A percentile compares a stretch with the other conserved stretches of the same genome.
phyloP scores from a whole-genome alignment of 2,113 vertebrate genomes.

The Oncorhynchus gorbuscha region DNA sequence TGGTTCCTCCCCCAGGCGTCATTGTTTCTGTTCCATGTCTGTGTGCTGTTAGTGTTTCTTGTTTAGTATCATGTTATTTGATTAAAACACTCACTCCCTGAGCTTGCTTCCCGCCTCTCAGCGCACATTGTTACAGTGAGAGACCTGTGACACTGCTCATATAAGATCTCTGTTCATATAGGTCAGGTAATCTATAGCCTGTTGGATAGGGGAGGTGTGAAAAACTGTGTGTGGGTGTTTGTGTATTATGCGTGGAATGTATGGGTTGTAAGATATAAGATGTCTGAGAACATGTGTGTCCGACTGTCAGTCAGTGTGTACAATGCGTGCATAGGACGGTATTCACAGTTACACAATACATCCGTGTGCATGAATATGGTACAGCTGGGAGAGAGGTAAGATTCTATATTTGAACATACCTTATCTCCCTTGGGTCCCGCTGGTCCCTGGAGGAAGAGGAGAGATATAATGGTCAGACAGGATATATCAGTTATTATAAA shows the following conservation, averaged over 20 bases:
- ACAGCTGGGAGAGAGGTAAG: constrained; percentile 18
- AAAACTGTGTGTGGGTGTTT: too few species aligned
- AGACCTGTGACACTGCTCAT: neutral
- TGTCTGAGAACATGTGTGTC: constrained; percentile 22
- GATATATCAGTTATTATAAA: constrained; percentile 27
- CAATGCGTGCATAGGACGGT: neutral
- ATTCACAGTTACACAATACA: too few species aligned
- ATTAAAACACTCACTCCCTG: too few species aligned
- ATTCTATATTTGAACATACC: constrained; percentile 70
- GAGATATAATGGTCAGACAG: constrained; percentile 50
- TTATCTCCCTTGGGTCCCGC: constrained; percentile 91
- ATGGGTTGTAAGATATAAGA: constrained; percentile 35
- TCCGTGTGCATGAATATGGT: neutral
- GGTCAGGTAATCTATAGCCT: too few species aligned
- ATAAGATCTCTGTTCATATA: too few species aligned
- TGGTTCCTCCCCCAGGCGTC: too few species aligned
- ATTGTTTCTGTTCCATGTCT: too few species aligned
- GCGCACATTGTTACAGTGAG: constrained; percentile 16
- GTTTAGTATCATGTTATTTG: too few species aligned
- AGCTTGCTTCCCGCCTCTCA: too few species aligned
- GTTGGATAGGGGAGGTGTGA: too few species aligned
- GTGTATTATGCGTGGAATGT: constrained; percentile 36
- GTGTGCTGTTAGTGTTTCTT: too few species aligned
- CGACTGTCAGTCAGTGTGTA: neutral
- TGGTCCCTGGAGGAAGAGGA: constrained; percentile 77